A percentile compares a stretch with the other conserved stretches of the same genome.
phyloP scores from a whole-genome alignment of 2,113 vertebrate species.

The Tachysurus fulvidraco region DNA sequence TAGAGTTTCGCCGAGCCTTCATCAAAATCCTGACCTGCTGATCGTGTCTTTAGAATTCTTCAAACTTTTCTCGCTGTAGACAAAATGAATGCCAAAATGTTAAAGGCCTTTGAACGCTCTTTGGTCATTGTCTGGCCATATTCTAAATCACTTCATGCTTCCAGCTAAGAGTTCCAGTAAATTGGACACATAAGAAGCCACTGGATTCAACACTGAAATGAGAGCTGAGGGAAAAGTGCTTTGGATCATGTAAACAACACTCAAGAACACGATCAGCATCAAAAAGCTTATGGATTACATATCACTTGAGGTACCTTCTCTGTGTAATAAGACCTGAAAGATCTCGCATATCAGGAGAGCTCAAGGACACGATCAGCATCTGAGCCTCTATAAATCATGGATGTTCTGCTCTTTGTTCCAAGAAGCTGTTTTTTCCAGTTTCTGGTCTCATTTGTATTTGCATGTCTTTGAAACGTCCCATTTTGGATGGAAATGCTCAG shows the following conservation, averaged over 20 bases:
- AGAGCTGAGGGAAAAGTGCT: background rate
- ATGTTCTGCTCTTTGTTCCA: background rate
- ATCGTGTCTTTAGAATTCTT: conserved; percentile 35
- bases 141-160: background rate
- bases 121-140: background rate
- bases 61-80: background rate
- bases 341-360: background rate
- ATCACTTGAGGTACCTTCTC: background rate
- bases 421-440: background rate
- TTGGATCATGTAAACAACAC: background rate
- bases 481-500: background rate
- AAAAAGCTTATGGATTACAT: background rate
- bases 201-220: background rate
- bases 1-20: conserved; percentile 90
- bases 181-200: background rate
- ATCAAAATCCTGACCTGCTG: conserved; percentile 91
- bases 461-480: conserved; percentile 20
- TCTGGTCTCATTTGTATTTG: conserved; percentile 28
- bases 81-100: background rate
- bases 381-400: background rate
- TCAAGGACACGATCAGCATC: background rate
- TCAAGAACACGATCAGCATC: background rate
- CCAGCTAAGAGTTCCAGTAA: background rate
- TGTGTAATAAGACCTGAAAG: background rate
- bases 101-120: background rate